Base-by-base conservation (phyloP, 2,113 vertebrate genomes). In the Grammomys dolichurus region DNA sequence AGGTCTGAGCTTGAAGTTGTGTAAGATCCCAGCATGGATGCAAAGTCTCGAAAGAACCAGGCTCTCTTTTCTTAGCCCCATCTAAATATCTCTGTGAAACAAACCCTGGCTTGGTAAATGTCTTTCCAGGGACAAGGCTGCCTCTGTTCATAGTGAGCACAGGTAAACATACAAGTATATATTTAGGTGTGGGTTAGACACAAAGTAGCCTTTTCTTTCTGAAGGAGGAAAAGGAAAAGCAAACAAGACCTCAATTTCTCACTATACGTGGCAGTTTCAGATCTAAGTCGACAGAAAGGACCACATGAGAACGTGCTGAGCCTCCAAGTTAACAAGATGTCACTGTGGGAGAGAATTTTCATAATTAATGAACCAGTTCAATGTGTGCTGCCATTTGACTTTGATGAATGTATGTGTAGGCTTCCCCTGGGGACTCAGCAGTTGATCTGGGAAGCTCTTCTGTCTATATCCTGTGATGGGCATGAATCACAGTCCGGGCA, bases 281-380 rank as follows among this genome's bases (percentile, higher is more conserved):
- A 93, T 46, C 81, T 48, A 3, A 85, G 10, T 0, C 48, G 89
- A 87, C 94, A 98, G 95, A 93, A 92, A 95, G 72, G 92, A 89
- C 40, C 24, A 60, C 92, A 65, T 60, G 90, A 95, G 98, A 98
- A 97, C 76, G 97, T 97, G 98, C 98, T 98, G 98, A 98, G 97
- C 93, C 97, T 97, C 96, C 96, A 92, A 97, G 98, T 98, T 99
- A 98, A 98, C 98, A 98, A 98, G 97, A 97, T 99, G 98, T 98
- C 98, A 98, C 98, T 98, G 85, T 40, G 97, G 78, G 95, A 98
- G 98, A 98, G 98, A 98, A 98, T 99, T 98, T 99, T 98, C 98
- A 98, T 98, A 99, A 99, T 98, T 99, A 99, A 99, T 98, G 98
- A 99, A 98, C 98, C 97, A 90, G 98, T 98, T 98, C 99, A 98